Base-by-base conservation (phyloP, 2,113 vertebrate species). In the Amphiprion percula region DNA sequence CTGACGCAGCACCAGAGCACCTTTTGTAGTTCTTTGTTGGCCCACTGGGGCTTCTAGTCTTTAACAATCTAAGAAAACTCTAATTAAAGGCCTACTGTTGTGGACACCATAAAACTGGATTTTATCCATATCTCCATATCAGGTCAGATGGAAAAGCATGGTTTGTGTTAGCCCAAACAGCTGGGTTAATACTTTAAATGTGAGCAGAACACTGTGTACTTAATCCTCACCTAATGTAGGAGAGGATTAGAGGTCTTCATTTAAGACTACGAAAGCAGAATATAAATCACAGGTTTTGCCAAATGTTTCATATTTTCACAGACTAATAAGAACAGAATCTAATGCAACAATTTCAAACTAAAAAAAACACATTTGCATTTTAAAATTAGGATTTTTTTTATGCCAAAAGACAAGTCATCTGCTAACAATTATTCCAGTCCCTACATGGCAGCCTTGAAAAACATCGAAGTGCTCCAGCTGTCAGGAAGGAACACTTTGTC, bases 171-270 rank as follows among this genome's bases (percentile, higher is more conserved):
- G 8, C 16, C 5, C 33, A 24, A 76, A 75, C 46, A 72, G 66
- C 77, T 66, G 79, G 19, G 66, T 62, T 37, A 68, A 65, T 26
- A 44, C 23, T 58, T 23, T 62, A 41, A 55, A 52, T 44, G 54
- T 17, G 2, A 78, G 1, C 65, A 62, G 61, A 41, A 67, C 30
- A 54, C n/a, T n/a, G 65, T 61, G 23, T 0, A 6, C 12, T 79
- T 87, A 88, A 89, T 85, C 81, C 67, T 61, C 15, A 41, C 30
- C 59, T 81, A 68, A 84, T 59, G 41, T 41, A 54, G 30, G 44
- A 77, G 15, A 33, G 62, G 74, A 82, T 74, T 86, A 82, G 0
- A 59, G 46, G 9, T 17, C 12, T 77, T 63, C 7, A 50, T 77
- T 75, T 28, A 59, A 66, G n/a, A 71, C 59, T 37, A 64, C 17